Percentiles rank a stretch among this genome's conserved stretches.
Evolutionary conservation across 2,797 vertebrate genomes (phyloP).

Genomic region (Hydrophis major): DNA sequence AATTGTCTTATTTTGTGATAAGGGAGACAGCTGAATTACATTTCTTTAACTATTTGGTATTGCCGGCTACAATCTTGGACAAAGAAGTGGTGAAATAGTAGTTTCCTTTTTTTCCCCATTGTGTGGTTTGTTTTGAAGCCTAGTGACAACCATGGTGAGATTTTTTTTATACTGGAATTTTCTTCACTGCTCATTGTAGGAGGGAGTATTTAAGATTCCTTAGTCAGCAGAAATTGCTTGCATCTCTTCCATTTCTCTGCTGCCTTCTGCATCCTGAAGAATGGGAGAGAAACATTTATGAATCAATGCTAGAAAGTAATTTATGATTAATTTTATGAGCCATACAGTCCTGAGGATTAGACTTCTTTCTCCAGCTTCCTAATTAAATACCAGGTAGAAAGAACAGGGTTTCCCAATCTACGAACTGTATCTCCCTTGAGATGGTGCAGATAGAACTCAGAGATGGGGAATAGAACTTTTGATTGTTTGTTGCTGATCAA

Average conservation of each 20-base stretch:
- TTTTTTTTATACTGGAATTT: not conserved
- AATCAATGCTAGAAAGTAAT: not conserved
- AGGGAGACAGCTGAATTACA: not conserved
- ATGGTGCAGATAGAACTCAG: not conserved
- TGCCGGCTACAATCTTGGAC: not conserved
- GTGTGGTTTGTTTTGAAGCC: not conserved
- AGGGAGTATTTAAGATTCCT: not conserved
- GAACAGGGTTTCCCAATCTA: not conserved
- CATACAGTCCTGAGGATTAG: not conserved
- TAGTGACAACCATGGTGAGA: not conserved
- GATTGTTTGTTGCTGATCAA: not conserved
- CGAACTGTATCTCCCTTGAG: not conserved
- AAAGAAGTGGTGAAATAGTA: not conserved
- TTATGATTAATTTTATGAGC: not conserved
- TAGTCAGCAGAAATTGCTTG: conserved; percentile 44
- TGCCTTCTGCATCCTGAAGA: conserved; percentile 66
- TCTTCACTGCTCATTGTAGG: not conserved
- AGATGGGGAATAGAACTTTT: not conserved
- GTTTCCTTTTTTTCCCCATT: not conserved
- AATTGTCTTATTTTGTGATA: not conserved
- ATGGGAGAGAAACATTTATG: not conserved
- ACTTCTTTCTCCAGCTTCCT: not conserved
- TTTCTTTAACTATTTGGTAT: not conserved
- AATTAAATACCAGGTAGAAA: not conserved
- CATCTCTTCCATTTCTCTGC: conserved; percentile 68